phyloP scores from a whole-genome alignment of 2,797 vertebrate genomes.

The Tangara arthus region DNA sequence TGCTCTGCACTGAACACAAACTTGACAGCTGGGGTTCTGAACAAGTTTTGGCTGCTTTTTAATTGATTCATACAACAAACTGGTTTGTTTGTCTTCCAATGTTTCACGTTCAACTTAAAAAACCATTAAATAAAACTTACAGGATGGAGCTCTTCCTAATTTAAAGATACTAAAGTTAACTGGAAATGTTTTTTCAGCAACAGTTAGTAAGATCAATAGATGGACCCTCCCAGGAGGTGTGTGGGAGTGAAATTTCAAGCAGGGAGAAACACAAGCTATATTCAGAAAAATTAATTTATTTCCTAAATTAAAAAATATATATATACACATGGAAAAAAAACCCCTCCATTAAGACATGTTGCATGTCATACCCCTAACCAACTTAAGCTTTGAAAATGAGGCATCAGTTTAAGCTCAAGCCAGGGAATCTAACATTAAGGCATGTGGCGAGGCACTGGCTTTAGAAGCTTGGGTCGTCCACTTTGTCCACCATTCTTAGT shows the following conservation, averaged over 20 bases:
- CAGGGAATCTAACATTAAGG: background rate
- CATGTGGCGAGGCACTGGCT: background rate
- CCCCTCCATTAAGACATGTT: background rate
- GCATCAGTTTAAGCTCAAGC: background rate
- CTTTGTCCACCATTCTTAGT: background rate
- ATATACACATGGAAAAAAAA: fast-evolving
- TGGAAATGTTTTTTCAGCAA: background rate
- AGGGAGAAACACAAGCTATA: background rate
- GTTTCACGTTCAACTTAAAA: background rate
- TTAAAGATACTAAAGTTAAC: background rate
- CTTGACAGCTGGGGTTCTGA: background rate
- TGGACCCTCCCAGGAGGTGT: fast-evolving
- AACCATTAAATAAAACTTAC: background rate
- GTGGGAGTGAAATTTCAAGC: background rate
- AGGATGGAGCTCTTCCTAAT: background rate
- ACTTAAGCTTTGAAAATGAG: background rate
- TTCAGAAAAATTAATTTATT: background rate
- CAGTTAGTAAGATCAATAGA: background rate
- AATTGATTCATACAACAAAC: background rate
- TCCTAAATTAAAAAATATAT: background rate
- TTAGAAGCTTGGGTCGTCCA: background rate
- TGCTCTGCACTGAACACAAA: background rate
- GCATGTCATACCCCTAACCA: background rate
- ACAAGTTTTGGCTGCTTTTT: background rate
- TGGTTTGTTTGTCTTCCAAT: background rate